Evolutionary conservation across 2,888 invertebrate genomes (phyloP).

Genomic region (Drosophila nigricruria): DNA sequence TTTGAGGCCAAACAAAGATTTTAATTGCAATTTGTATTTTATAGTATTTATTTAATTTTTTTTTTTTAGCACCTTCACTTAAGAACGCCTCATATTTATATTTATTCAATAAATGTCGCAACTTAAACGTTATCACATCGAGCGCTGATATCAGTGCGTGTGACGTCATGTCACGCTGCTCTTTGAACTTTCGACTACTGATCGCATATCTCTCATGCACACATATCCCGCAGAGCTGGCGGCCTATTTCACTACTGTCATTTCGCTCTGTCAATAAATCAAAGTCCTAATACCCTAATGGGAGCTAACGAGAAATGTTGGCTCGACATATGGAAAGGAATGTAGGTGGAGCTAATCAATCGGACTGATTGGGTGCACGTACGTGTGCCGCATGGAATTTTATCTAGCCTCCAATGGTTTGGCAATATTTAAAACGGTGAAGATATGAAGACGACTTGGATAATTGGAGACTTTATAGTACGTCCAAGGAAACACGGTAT

Average conservation of each 20-base stretch:
- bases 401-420: slow-evolving; percentile 12
- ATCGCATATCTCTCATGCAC: slow-evolving; percentile 18
- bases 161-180: slow-evolving; percentile 55
- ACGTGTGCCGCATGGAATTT: slow-evolving; percentile 26
- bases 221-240: not conserved
- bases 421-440: not conserved
- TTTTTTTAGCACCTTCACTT: slow-evolving; percentile 25
- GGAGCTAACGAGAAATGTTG: slow-evolving; percentile 9
- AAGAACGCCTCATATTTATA: slow-evolving; percentile 36
- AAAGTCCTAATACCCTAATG: slow-evolving; percentile 43
- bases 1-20: slow-evolving; percentile 34
- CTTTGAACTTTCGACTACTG: slow-evolving; percentile 49
- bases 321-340: slow-evolving; percentile 21
- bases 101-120: slow-evolving; percentile 58
- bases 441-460: not conserved
- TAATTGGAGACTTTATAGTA: not conserved
- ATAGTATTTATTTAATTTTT: not conserved
- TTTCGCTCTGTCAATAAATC: slow-evolving; percentile 39
- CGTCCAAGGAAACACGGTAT: not conserved
- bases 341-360: slow-evolving; percentile 19
- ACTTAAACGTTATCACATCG: slow-evolving; percentile 46
- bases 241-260: slow-evolving; percentile 13
- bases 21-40: slow-evolving; percentile 9
- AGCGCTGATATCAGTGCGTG: slow-evolving; percentile 9
- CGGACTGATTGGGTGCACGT: slow-evolving; percentile 13